A percentile compares a stretch with the other conserved stretches of the same genome.
These are phyloP conservation scores for Corynorhinus townsendii DNA, from an alignment of 2,113 vertebrate genomes.

Conservation along the genomic window DNA sequence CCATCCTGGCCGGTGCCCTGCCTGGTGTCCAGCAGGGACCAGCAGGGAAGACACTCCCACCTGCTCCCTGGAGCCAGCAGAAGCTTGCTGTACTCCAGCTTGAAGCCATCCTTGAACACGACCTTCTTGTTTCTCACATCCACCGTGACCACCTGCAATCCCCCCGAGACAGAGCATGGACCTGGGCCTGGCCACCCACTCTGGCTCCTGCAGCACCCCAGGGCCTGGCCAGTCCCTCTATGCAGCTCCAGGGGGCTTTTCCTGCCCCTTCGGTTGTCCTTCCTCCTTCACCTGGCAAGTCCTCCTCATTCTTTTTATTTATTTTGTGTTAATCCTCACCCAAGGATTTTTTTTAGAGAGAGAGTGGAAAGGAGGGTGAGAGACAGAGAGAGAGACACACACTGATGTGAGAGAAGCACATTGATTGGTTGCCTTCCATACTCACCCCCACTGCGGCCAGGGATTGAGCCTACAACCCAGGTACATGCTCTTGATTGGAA, in stretches of 20 bases:
- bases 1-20: not conserved
- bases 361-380: not conserved
- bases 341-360: not conserved
- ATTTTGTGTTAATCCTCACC: not conserved
- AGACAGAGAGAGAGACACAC: not conserved
- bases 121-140: constrained; percentile 91
- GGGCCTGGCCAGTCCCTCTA: not conserved
- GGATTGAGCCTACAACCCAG: not conserved
- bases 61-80: constrained; percentile 95
- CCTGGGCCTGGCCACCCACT: not conserved
- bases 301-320: not conserved
- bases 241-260: not conserved
- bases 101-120: constrained; percentile 93
- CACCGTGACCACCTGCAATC: constrained; percentile 87
- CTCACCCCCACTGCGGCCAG: too few species aligned
- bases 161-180: not conserved
- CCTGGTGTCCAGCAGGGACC: rapidly evolving
- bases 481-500: not conserved
- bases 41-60: constrained; percentile 74
- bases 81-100: constrained; percentile 96
- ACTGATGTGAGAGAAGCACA: not conserved
- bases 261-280: not conserved
- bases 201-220: not conserved
- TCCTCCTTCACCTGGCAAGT: not conserved
- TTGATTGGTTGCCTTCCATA: not conserved